Base-by-base conservation (phyloP, 2,888 invertebrate species). In the Monoplex corrugatus region DNA sequence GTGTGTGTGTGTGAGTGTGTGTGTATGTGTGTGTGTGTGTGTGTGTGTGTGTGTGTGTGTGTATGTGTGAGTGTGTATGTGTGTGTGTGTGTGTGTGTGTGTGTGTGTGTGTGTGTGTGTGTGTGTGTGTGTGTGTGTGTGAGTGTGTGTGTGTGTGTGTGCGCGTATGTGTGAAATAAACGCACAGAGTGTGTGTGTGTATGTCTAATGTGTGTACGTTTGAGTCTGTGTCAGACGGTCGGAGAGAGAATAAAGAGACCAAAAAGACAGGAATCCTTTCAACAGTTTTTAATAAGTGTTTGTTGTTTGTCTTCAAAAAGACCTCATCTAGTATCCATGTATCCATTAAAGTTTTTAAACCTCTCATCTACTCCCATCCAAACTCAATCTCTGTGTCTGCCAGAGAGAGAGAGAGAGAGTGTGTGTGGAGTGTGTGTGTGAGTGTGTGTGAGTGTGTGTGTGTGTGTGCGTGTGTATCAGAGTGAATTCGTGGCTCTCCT, bases 11-110 rank as follows among this genome's bases (percentile, higher is more conserved):
- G 63, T 68, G 63, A 6, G 63, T 68, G 19, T 68, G 1, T 68
- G 63, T 68, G 63, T 68, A n/a, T 28, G 63, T 68, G n/a, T 68
- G 19, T 68, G 63, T 68, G 63, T 68, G n/a, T 68, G 63, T 68
- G 63, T 68, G 63, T 68, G 63, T 5, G 0, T 13, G 63, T 63
- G 63, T 63, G 63, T 63, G 28, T 13, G 8, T 63, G 63, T 63
- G 63, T 23, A 6, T 63, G 63, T 23, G 63, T 63, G 63, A 0
- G 8, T 63, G 63, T 23, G 2, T 63, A n/a, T 23, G 63, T 6
- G n/a, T 50, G 50, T 16, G 10, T 50, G 28, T 50, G 50, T 50
- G 50, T 16, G 50, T 16, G 50, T 50, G 50, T 50, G 50, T 50
- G 50, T 50, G 16, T 13, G 50, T 50, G 50, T 23, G 63, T 63